Evolutionary conservation across 2,888 invertebrate species (phyloP).

Genomic region (Tolmerus cingulatus): DNA sequence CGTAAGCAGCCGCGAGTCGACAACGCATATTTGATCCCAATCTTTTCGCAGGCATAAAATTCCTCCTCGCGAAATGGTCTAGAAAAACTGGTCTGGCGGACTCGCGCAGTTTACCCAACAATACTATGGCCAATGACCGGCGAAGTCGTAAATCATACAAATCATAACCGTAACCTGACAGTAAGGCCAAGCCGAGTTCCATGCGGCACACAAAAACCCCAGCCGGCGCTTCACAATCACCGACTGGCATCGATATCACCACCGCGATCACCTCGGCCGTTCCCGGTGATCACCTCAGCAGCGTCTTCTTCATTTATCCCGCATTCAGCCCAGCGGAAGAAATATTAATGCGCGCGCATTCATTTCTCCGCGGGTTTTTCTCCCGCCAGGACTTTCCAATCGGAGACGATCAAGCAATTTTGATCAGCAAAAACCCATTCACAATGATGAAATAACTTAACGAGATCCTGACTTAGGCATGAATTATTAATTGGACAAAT

Average conservation of each 20-base stretch:
- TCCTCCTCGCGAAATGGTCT: neutral
- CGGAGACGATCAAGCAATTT: slow-evolving; percentile 33
- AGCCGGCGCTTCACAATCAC: slow-evolving; percentile 41
- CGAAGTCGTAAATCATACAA: slow-evolving; percentile 42
- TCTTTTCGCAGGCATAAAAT: slow-evolving; percentile 6
- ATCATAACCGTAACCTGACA: slow-evolving; percentile 39
- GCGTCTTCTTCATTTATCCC: slow-evolving; percentile 36
- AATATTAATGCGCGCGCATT: slow-evolving; percentile 42
- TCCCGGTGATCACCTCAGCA: slow-evolving; percentile 18
- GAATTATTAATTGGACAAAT: slow-evolving; percentile 43
- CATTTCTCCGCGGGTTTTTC: slow-evolving; percentile 4
- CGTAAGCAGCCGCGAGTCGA: neutral
- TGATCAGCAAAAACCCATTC: slow-evolving; percentile 26
- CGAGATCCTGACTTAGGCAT: slow-evolving; percentile 40
- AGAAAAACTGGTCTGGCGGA: slow-evolving; percentile 15
- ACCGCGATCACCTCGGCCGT: slow-evolving; percentile 34
- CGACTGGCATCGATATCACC: slow-evolving; percentile 39
- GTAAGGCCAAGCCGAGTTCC: slow-evolving; percentile 26
- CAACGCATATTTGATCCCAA: neutral
- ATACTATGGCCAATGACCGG: slow-evolving; percentile 24
- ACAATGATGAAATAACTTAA: slow-evolving; percentile 43
- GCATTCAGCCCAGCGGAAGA: slow-evolving; percentile 35
- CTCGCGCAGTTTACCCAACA: slow-evolving; percentile 26
- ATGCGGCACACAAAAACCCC: slow-evolving; percentile 21
- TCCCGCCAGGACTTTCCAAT: slow-evolving; percentile 32